A percentile compares a stretch with the other conserved stretches of the same genome.
Conservation (phyloP, 2,797 vertebrate genomes). For the Triplophysa yarkandensis region DNA sequence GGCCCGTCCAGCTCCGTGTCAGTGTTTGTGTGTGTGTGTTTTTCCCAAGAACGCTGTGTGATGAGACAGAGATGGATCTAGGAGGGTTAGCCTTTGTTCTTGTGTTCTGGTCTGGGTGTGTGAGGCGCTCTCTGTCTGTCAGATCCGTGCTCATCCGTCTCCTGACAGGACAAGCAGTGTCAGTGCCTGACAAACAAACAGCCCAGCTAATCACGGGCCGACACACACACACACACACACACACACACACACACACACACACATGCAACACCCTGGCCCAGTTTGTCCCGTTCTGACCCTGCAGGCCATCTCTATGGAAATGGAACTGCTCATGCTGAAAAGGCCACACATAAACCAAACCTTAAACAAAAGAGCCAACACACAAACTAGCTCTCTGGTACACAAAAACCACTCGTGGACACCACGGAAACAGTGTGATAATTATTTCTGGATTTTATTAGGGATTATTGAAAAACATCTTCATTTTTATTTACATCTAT, state of each 20-base stretch:
- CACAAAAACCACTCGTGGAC: conserved; percentile 5
- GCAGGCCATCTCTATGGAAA: conserved; percentile 61
- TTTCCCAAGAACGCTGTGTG: conserved; percentile 43
- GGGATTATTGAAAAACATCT: not conserved
- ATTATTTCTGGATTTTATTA: not conserved
- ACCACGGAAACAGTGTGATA: not conserved
- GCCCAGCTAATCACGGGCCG: conserved; percentile 54
- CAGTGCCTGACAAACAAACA: conserved; percentile 59
- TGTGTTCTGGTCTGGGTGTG: conserved; percentile 67
- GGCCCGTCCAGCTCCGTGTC: conserved; percentile 25
- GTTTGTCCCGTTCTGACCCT: conserved; percentile 56
- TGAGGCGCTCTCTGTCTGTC: conserved; percentile 55
- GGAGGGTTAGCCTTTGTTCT: conserved; percentile 57
- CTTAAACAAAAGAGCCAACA: conserved; percentile 51
- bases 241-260: conserved; percentile 37
- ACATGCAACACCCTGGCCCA: conserved; percentile 36
- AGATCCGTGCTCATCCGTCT: conserved; percentile 56
- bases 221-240: conserved; percentile 46
- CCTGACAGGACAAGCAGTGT: conserved; percentile 57
- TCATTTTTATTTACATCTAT: not conserved
- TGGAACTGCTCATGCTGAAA: conserved; percentile 53
- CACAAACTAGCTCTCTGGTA: conserved; percentile 15
- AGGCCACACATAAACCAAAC: conserved; percentile 57
- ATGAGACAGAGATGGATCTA: conserved; percentile 53
- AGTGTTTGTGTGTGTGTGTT: conserved; percentile 48